Evolutionary conservation across 2,888 invertebrate species (phyloP), one percentile per base, ranked within the genome.

Genomic region (Thera britannica): DNA sequence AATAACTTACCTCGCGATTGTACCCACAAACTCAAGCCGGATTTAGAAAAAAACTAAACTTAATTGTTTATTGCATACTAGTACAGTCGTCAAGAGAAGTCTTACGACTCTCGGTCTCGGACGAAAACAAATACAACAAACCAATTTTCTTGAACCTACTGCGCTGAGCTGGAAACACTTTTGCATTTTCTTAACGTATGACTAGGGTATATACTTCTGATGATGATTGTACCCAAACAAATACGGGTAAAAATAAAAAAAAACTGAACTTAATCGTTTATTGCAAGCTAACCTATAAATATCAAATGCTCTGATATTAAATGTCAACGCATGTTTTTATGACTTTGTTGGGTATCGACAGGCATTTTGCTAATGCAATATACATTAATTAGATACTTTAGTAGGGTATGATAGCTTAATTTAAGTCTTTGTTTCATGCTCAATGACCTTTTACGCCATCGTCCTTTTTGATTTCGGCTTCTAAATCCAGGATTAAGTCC

Each of bases 371-470:
- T 89, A 90, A 90, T 90, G 88, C 86, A 86, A 84, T 81, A 85
- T 83, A 84, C 88, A 90, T 90, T 86, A 88, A 89, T 90, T 88
- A 83, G 79, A 83, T 79, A 85, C 79, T 87, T 90, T 90, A 90
- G 80, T 76, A 83, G 84, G 78, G 77, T 83, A 80, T 84, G 90
- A 91, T 91, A 88, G 88, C 90, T 90, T 89, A 87, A 88, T 90
- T 89, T 84, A 81, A 78, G 74, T 74, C 78, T 82, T 87, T 87
- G 82, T 86, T 86, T 83, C 73, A 78, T 77, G 74, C 71, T 73
- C 68, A 69, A 63, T 73, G 73, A 77, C 57, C 65, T 79, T 83
- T 84, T 84, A 83, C 80, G 80, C 79, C 72, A 80, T 62, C 49
- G 81, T 82, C 80, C 76, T 77, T 70, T 76, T 85, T 84, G 76